Evolutionary conservation across 2,797 vertebrate species (phyloP).

Genomic region (Phyllotis vaccarum): DNA sequence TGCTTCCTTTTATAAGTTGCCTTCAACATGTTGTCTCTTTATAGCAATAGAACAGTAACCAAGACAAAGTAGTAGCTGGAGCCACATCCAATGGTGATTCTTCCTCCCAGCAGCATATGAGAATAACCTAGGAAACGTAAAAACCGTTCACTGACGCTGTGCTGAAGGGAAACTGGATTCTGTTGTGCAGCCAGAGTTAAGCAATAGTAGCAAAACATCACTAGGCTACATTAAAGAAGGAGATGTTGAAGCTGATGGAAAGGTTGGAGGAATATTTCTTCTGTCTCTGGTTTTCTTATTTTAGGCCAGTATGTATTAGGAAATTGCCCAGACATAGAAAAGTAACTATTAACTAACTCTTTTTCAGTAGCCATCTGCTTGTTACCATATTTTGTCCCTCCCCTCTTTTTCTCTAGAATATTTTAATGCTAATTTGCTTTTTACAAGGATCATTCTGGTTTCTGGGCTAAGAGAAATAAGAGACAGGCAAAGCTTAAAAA

Average conservation of each 20-base stretch:
- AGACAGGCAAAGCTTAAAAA: not conserved
- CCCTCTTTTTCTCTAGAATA: not conserved
- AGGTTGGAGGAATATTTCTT: not conserved
- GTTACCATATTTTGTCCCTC: not conserved
- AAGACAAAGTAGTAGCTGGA: not conserved
- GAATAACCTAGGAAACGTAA: not conserved
- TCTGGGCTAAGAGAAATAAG: conserved; percentile 43
- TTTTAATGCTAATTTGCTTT: conserved; percentile 34
- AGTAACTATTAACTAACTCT: not conserved
- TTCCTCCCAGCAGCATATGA: not conserved
- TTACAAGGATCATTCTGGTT: conserved; percentile 43
- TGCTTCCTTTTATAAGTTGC: not conserved
- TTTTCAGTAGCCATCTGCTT: not conserved
- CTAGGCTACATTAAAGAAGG: not conserved
- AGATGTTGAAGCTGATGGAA: not conserved
- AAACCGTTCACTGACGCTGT: not conserved
- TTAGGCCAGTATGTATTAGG: not conserved
- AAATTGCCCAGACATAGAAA: not conserved
- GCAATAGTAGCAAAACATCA: not conserved
- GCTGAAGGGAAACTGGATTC: not conserved
- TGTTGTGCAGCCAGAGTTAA: not conserved
- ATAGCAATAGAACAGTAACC: not conserved
- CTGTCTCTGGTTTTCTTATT: conserved; percentile 9
- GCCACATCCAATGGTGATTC: not conserved
- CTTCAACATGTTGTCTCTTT: not conserved